Base-by-base conservation (phyloP, 2,888 invertebrate genomes). In the Bembecia ichneumoniformis region DNA sequence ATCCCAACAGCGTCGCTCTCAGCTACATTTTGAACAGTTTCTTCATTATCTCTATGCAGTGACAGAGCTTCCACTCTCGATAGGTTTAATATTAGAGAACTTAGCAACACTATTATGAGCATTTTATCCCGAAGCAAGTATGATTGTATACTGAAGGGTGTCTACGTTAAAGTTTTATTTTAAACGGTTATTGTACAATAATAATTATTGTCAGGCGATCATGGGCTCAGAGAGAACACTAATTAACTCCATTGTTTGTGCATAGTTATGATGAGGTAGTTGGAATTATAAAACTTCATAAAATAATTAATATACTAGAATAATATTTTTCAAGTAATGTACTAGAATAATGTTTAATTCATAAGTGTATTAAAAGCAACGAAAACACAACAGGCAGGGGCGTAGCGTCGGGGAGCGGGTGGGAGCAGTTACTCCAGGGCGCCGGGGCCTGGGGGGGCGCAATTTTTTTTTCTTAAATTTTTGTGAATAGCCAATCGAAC, bases 111-210 rank as follows among this genome's bases (percentile, higher is more conserved):
- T 10, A 59, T 11, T 11, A 43, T 15, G 9, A 20, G 35, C 50
- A 47, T 17, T 48, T n/a, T 36, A 44, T 1, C 3, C 46, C 2
- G 47, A 43, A 10, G 43, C 43, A 13, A n/a, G 20, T 13, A 17
- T 45, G 28, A 51, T 49, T 3, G 45, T 47, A 47, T 16, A 46
- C 49, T 16, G 53, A 49, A 1, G 50, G 17, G 11, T 54, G 47
- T 48, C 52, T 17, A 47, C 46, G 34, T 51, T 48, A 55, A 48
- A 59, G 52, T 62, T 62, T 58, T 54, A 57, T 68, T 77, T 68
- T 75, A 77, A 71, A 58, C 5, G 17, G 11, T 44, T 49, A 54
- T 71, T 72, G 66, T 67, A 65, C 70, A 71, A 74, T 69, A 71
- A 74, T 69, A 28, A 28, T 28, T 45, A 55, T 56, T 56, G 59